Evolutionary conservation across 2,797 vertebrate species (phyloP), one percentile per base, ranked within the genome.

Genomic region (Characodon lateralis): DNA sequence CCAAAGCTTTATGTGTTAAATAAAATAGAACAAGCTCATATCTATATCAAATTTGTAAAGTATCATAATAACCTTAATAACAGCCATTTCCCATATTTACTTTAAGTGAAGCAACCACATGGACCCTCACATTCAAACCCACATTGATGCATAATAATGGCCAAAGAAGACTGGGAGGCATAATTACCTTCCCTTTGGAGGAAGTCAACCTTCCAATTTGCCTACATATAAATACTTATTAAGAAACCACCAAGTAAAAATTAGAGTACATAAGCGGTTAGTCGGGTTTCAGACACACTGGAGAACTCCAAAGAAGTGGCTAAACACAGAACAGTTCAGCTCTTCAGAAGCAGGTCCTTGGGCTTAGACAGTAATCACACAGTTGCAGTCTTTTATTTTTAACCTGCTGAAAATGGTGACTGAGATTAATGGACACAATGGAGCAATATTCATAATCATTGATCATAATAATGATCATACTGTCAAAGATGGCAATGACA

Each of bases 391-490:
- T 90, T 69, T 85, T 88, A 91, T 94, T 93, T 94, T 92, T 92
- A 92, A 88, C 93, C 84, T 73, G 89, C 87, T 84, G 89, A 90
- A 81, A 76, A 71, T n/a, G 0, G 68, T n/a, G 89, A 92, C 89
- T 12, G 51, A 92, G 93, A 95, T 59, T 82, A 90, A 94, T 93
- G 86, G 83, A 87, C 82, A 71, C 73, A 5, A 76, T 51, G 83
- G 82, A 80, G 87, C 85, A 90, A 93, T 93, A 95, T 94, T 93
- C 93, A 93, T 92, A 94, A 93, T 90, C 93, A 91, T 94, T 92
- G 93, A 92, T 94, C 93, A 94, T 61, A 83, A 85, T 95, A 94
- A 95, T 94, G 92, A 90, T 86, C 88, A 92, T 91, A 75, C 91
- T 94, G 92, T 92, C 94, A 94, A 78, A 89, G 73, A 87, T 93